These are phyloP conservation scores for Triplophysa bombifrons DNA, from an alignment of 2,797 vertebrate species.

Conservation along the genomic window DNA sequence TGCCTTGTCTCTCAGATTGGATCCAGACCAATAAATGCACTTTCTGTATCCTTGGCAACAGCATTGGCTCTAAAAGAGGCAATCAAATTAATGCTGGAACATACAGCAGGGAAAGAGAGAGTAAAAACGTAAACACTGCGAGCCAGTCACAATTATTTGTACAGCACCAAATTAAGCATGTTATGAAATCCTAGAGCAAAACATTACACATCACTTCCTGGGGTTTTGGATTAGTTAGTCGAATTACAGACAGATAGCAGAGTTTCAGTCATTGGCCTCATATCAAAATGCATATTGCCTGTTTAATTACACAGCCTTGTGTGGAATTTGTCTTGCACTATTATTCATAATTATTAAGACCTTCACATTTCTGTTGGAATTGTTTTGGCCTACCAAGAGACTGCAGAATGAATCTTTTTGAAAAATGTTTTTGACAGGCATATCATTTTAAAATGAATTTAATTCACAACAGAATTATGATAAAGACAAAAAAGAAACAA, in stretches of 20 bases:
- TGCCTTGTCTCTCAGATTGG: conserved; percentile 74
- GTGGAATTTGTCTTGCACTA: neutral
- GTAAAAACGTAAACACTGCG: conserved; percentile 9
- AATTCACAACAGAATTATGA: neutral
- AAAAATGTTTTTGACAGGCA: neutral
- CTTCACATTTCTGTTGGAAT: conserved; percentile 1
- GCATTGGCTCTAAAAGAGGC: conserved; percentile 72
- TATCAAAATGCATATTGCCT: conserved; percentile 28
- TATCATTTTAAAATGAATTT: neutral
- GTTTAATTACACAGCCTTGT: neutral
- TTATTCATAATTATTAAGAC: conserved; percentile 22
- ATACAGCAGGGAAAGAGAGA: conserved; percentile 59
- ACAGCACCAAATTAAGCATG: conserved; percentile 19
- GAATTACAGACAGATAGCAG: neutral
- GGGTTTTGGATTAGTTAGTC: neutral
- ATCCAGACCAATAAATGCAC: conserved; percentile 72
- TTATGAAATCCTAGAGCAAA: conserved; percentile 1
- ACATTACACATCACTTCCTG: conserved; percentile 1
- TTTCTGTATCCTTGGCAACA: conserved; percentile 82
- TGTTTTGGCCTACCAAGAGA: conserved; percentile 13
- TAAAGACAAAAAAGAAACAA: neutral
- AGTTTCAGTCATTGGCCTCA: neutral
- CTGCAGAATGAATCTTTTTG: neutral
- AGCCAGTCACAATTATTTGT: conserved; percentile 42
- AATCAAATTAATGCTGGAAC: conserved; percentile 60